A percentile compares a stretch with the other conserved stretches of the same genome.
Evolutionary conservation across 2,113 vertebrate species (phyloP).

Genomic region (Myiopsitta monachus): DNA sequence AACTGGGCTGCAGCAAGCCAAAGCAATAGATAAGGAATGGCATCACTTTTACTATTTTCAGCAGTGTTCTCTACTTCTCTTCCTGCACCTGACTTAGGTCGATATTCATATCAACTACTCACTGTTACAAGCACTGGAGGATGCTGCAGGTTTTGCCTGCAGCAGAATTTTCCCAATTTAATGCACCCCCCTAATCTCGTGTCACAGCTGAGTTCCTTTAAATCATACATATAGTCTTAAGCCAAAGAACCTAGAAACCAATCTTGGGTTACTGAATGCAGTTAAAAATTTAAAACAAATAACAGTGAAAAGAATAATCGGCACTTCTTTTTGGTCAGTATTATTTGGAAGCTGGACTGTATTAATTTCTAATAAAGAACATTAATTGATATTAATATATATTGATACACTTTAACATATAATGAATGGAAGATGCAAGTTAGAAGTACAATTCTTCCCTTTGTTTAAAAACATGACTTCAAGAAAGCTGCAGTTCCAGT

Average conservation of each 20-base stretch:
- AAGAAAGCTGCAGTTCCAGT: neutral
- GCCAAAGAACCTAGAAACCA: neutral
- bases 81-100: neutral
- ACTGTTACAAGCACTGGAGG: neutral
- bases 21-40: neutral
- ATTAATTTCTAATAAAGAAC: neutral
- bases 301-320: neutral
- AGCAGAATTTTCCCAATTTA: conserved; percentile 49
- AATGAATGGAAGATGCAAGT: neutral
- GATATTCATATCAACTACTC: conserved; percentile 16
- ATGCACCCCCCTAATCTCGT: conserved; percentile 46
- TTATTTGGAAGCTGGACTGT: neutral
- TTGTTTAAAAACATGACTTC: neutral
- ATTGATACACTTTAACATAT: neutral
- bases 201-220: conserved; percentile 42
- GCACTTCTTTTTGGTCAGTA: neutral
- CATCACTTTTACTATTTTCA: neutral
- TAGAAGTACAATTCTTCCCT: neutral
- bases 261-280: neutral
- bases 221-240: neutral
- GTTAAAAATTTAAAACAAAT: neutral
- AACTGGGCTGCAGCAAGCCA: neutral
- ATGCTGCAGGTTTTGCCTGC: neutral
- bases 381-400: neutral
- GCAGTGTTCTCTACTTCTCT: neutral